Conservation (phyloP, 2,797 vertebrate species). For the Brachymystax lenok region DNA sequence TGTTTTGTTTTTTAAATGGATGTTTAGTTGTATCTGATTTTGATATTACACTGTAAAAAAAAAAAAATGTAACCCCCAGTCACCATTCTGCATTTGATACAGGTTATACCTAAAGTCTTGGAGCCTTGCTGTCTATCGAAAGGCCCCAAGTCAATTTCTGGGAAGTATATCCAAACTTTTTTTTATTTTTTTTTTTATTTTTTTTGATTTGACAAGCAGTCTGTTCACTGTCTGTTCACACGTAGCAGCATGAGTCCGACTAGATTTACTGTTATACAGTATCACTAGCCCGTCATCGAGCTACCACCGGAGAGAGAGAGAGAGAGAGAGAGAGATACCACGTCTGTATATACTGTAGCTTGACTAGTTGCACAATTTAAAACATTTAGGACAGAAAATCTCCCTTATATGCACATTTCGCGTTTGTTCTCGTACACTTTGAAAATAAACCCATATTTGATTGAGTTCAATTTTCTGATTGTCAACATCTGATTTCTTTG, state of each 20-base stretch:
- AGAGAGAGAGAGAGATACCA: conserved; percentile 7
- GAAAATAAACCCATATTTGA: conserved; percentile 79
- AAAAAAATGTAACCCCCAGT: conserved; percentile 57
- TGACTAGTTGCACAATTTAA: conserved; percentile 72
- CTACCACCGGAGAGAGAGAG: conserved; percentile 14
- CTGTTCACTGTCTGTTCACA: conserved; percentile 41
- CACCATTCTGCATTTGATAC: conserved; percentile 67
- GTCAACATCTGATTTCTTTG: conserved; percentile 4
- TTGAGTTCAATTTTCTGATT: conserved; percentile 64
- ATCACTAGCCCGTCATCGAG: conserved; percentile 59
- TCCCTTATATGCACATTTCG: conserved; percentile 72
- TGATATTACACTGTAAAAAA: conserved; percentile 77
- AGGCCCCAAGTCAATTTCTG: too few species aligned
- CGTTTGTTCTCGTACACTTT: conserved; percentile 76
- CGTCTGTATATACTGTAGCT: conserved; percentile 79
- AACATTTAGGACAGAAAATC: conserved; percentile 66
- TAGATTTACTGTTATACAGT: conserved; percentile 80
- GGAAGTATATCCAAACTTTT: too few species aligned
- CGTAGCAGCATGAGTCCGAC: conserved; percentile 70
- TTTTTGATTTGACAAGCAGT: conserved; percentile 34
- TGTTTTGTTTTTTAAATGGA: conserved; percentile 63
- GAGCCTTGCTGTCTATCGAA: too few species aligned
- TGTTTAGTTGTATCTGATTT: conserved; percentile 77
- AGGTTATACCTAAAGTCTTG: conserved; percentile 75
- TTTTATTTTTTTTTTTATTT: too few species aligned